Evolutionary conservation across 2,113 vertebrate species (phyloP).

Genomic region (Isichthys henryi): DNA sequence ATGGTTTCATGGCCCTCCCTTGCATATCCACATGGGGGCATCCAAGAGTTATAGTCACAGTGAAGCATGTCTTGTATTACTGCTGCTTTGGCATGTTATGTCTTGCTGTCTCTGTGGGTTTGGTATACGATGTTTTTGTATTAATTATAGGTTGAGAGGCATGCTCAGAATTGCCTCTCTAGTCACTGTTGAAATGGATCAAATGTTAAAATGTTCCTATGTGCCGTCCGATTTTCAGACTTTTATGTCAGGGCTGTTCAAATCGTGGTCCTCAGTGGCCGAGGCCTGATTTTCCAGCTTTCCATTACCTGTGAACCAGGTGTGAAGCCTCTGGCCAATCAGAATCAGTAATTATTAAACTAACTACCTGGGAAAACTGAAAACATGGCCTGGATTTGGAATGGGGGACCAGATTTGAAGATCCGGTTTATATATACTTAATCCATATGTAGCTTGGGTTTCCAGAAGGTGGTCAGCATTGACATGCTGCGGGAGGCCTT

Average conservation of each 20-base stretch:
- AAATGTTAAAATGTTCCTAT: neutral
- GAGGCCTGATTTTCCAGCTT: neutral
- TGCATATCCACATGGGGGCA: neutral
- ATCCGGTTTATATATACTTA: neutral
- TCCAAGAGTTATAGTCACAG: neutral
- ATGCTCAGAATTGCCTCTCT: neutral
- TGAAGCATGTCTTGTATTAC: neutral
- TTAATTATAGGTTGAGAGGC: neutral
- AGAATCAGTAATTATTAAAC: neutral
- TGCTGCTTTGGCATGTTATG: neutral
- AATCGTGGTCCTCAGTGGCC: neutral
- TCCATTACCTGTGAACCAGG: neutral
- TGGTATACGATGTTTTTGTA: neutral
- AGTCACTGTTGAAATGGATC: neutral
- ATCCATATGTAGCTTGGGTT: constrained; percentile 66
- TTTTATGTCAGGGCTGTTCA: neutral
- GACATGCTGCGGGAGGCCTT: constrained; percentile 68
- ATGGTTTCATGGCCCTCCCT: neutral
- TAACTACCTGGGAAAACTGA: neutral
- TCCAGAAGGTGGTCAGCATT: constrained; percentile 69
- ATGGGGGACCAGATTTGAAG: neutral
- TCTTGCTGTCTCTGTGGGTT: neutral
- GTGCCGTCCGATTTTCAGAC: neutral
- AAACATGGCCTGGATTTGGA: neutral
- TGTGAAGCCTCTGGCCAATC: neutral